Percentiles rank a stretch among this genome's conserved stretches.
phyloP scores from a whole-genome alignment of 2,888 invertebrate genomes.

The Nezara viridula region DNA sequence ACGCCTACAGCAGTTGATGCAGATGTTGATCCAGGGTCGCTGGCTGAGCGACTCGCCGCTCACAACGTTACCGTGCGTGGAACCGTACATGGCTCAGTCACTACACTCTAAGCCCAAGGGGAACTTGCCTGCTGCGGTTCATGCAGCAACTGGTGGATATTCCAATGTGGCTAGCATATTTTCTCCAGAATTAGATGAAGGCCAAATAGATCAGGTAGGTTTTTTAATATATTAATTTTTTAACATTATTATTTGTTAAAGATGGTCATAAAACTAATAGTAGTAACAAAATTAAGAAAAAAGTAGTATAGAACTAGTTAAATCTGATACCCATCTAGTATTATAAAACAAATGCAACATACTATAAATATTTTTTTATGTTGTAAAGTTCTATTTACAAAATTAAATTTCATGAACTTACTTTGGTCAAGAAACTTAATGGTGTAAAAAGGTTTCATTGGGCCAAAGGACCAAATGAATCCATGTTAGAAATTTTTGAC shows the following conservation, averaged over 20 bases:
- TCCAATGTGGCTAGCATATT: conserved; percentile 76
- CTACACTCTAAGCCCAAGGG: conserved; percentile 69
- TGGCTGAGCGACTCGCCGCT: conserved; percentile 86
- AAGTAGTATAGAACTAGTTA: too few species aligned
- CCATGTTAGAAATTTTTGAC: too few species aligned
- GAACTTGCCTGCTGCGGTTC: conserved; percentile 75
- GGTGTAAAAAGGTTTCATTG: too few species aligned
- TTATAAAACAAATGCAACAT: too few species aligned
- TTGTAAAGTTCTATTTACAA: too few species aligned
- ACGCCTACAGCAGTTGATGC: conserved; percentile 83
- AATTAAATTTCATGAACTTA: too few species aligned
- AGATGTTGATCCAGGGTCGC: conserved; percentile 91
- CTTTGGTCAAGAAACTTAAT: too few species aligned
- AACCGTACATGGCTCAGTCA: conserved; percentile 72
- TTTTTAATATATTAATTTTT: neutral
- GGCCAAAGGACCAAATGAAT: too few species aligned
- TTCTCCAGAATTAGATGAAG: conserved; percentile 76
- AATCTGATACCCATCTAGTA: too few species aligned
- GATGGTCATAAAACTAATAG: too few species aligned
- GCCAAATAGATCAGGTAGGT: conserved; percentile 80
- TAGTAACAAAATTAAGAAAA: too few species aligned
- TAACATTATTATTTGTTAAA: neutral
- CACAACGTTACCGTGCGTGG: conserved; percentile 83
- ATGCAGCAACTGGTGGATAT: conserved; percentile 75
- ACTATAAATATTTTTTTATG: too few species aligned